These are phyloP conservation scores for Oncorhynchus gorbuscha DNA, from an alignment of 2,113 vertebrate species.

Conservation along the genomic window DNA sequence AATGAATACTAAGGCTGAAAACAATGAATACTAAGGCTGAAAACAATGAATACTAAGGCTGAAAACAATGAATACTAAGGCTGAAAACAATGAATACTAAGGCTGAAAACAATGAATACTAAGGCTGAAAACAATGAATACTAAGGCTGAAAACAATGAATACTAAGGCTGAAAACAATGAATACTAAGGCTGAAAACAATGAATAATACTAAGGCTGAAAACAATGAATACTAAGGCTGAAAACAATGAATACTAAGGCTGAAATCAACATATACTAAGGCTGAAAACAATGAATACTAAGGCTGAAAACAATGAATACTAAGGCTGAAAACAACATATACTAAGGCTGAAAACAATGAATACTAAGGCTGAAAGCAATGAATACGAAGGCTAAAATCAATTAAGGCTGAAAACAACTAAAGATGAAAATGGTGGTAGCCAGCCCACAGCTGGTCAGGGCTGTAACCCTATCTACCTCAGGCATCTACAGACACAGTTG, in stretches of 20 bases:
- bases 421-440: constrained; percentile 20
- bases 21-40: constrained; percentile 29
- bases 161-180: not conserved
- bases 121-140: not conserved
- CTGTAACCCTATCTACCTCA: constrained; percentile 59
- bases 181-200: no score
- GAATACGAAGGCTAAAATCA: not conserved
- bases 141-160: not conserved
- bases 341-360: not conserved
- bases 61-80: not conserved
- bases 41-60: constrained; percentile 23
- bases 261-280: not conserved
- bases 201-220: no score
- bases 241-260: no score
- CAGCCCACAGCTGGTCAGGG: not conserved
- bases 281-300: no score
- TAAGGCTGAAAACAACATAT: no score
- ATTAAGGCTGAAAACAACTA: constrained; percentile 6
- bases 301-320: constrained; percentile 13
- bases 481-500: constrained; percentile 44
- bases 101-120: not conserved
- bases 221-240: no score
- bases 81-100: not conserved
- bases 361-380: not conserved
- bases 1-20: no score